These are phyloP conservation scores for Symphodus melops DNA, from an alignment of 2,113 vertebrate species.

Conservation along the genomic window DNA sequence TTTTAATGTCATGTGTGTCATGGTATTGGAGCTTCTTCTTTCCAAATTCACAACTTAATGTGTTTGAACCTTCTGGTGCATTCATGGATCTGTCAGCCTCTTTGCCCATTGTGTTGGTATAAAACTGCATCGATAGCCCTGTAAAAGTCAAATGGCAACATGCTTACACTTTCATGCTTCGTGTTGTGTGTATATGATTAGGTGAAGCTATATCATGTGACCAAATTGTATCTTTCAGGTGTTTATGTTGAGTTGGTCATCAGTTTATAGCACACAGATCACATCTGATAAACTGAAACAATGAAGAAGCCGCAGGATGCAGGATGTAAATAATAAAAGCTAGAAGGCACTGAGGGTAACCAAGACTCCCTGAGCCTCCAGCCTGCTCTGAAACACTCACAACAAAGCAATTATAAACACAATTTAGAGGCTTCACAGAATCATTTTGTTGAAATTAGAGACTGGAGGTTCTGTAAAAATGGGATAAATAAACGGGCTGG, in stretches of 20 bases:
- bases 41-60: too few species aligned
- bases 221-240: neutral
- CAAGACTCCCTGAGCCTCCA: slow-evolving; percentile 15
- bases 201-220: neutral
- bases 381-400: slow-evolving; percentile 3
- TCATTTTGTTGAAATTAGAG: slow-evolving; percentile 51
- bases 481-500: slow-evolving; percentile 26
- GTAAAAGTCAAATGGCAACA: neutral
- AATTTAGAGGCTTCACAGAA: slow-evolving; percentile 44
- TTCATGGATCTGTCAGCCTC: too few species aligned
- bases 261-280: slow-evolving; percentile 28
- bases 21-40: too few species aligned
- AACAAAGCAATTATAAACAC: slow-evolving; percentile 25
- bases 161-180: neutral
- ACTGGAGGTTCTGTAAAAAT: slow-evolving; percentile 28
- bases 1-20: too few species aligned
- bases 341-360: slow-evolving; percentile 6
- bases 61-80: too few species aligned
- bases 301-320: slow-evolving; percentile 23
- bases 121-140: neutral
- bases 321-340: slow-evolving; percentile 46
- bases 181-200: neutral
- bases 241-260: neutral
- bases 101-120: neutral
- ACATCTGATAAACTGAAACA: neutral